Conservation (phyloP, 2,888 invertebrate species). For the Himalopsyche kuldschensis region DNA sequence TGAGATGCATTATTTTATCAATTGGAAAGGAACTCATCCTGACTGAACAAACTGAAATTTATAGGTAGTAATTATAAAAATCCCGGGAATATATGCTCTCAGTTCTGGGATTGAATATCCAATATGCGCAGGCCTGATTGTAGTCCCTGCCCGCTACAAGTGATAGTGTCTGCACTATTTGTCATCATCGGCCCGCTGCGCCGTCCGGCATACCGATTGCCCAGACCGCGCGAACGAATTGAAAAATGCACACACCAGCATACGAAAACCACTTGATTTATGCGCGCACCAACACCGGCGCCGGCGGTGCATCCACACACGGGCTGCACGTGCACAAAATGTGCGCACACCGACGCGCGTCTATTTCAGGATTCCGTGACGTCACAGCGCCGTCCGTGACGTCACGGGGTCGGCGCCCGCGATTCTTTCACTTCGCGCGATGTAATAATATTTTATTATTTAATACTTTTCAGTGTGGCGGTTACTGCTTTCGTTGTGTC, state of each 20-base stretch:
- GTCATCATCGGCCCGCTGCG: background rate
- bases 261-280: background rate
- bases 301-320: background rate
- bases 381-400: conserved; percentile 14
- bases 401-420: conserved; percentile 27
- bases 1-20: too few relatives aligned
- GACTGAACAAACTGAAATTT: too few relatives aligned
- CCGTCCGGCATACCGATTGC: background rate
- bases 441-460: background rate
- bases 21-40: too few relatives aligned
- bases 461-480: background rate
- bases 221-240: background rate
- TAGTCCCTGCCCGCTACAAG: too few relatives aligned
- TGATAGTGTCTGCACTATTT: too few relatives aligned
- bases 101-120: too few relatives aligned
- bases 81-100: too few relatives aligned
- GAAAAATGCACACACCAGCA: background rate
- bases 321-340: background rate
- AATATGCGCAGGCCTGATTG: too few relatives aligned
- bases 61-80: too few relatives aligned
- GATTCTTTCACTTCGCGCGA: background rate
- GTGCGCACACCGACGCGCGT: conserved; percentile 4
- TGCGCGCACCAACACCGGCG: background rate
- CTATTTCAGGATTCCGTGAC: conserved; percentile 24
- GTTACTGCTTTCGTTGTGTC: background rate